Conservation (phyloP, 2,113 vertebrate species). For the Crotalus tigris region DNA sequence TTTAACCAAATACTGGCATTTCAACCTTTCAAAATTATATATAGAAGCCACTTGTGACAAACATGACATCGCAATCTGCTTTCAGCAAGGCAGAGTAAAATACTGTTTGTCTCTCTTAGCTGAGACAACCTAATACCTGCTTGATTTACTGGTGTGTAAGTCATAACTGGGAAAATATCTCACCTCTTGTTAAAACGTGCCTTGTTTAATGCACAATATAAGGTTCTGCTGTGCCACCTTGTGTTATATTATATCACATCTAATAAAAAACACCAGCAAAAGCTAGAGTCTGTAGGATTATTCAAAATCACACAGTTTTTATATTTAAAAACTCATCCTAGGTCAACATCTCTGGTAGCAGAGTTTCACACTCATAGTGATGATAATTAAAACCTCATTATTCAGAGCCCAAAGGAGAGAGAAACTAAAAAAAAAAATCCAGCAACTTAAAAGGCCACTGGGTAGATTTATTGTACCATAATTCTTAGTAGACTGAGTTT, state of each 20-base stretch:
- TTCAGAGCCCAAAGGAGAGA: background rate
- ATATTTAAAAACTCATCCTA: background rate
- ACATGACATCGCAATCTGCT: constrained; percentile 1
- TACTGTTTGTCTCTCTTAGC: background rate
- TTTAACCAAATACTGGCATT: background rate
- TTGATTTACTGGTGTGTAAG: constrained; percentile 40
- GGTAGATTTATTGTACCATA: background rate
- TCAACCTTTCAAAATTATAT: constrained; percentile 5
- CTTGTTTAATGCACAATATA: constrained; percentile 29
- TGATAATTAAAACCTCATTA: constrained; percentile 17
- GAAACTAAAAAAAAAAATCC: background rate
- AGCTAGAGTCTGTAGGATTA: constrained; percentile 37
- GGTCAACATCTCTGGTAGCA: background rate
- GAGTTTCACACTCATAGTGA: constrained; percentile 22
- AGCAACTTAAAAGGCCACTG: background rate
- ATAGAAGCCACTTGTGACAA: background rate
- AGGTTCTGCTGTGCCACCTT: constrained; percentile 74
- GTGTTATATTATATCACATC: constrained; percentile 63
- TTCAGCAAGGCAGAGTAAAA: constrained; percentile 15
- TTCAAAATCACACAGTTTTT: constrained; percentile 22
- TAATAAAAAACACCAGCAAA: constrained; percentile 39
- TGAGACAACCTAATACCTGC: constrained; percentile 39
- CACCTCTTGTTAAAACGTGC: constrained; percentile 53
- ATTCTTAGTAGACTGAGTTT: background rate
- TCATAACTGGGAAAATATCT: constrained; percentile 30